These are phyloP conservation scores for Macquaria ambigua DNA, from an alignment of 2,113 vertebrate genomes.

Conservation along the genomic window DNA sequence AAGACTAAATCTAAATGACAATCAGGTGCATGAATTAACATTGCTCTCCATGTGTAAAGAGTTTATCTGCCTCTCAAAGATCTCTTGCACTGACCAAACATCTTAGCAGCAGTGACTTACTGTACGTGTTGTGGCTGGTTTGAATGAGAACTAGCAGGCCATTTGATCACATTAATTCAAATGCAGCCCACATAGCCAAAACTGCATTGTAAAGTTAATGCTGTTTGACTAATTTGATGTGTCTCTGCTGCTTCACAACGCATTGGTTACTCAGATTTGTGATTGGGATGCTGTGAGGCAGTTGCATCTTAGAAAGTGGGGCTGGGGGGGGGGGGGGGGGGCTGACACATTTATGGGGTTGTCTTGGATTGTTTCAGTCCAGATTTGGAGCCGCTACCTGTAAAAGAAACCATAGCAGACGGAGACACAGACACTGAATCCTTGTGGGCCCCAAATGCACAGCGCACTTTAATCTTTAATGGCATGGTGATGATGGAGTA, in stretches of 20 bases:
- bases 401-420: constrained; percentile 50
- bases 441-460: constrained; percentile 44
- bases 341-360: constrained; percentile 8
- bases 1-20: too few species aligned
- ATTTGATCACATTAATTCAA: not conserved
- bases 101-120: not conserved
- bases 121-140: not conserved
- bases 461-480: constrained; percentile 77
- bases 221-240: not conserved
- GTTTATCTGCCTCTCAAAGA: not conserved
- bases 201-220: not conserved
- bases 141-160: not conserved
- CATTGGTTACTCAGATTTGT: not conserved
- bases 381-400: constrained; percentile 42
- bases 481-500: constrained; percentile 76
- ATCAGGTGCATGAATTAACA: not conserved
- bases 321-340: too few species aligned
- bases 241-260: not conserved
- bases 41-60: not conserved
- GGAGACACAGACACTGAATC: constrained; percentile 44
- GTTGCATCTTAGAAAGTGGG: constrained; percentile 9
- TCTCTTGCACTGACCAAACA: not conserved
- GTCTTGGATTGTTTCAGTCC: constrained; percentile 19
- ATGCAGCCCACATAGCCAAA: not conserved
- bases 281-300: not conserved